Base-by-base conservation (phyloP, 2,113 vertebrate species). In the Hippolais icterina region DNA sequence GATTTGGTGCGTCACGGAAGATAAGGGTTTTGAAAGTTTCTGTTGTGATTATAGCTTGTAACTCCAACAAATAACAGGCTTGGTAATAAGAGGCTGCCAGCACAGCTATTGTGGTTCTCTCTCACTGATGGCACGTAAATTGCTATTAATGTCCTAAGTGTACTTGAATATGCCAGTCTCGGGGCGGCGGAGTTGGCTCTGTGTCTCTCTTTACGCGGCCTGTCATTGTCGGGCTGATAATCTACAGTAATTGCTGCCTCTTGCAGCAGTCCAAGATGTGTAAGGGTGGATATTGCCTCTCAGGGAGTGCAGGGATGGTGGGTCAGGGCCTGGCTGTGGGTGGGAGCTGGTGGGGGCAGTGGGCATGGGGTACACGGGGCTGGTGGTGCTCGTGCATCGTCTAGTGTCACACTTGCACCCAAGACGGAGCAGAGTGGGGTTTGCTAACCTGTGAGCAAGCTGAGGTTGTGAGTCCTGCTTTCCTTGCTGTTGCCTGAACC, bases 21-120 rank as follows among this genome's bases (percentile, higher is more conserved):
- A 98, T 98, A 97, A 98, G 98, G 98, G 98, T 98, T 98, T 98
- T 98, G 98, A 99, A 98, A 98, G 98, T 98, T 98, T 98, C 99
- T 98, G 98, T 98, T 98, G 98, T 99, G 98, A 99, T 99, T 99
- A 99, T 98, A 99, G 98, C 98, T 98, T 98, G 98, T 98, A 98
- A 98, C 98, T 98, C 98, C 98, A 97, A 98, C 97, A 99, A 99
- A 99, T 99, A 99, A 99, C 98, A 99, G 99, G 98, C 98, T 99
- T 98, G 98, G 97, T 98, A 99, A 99, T 99, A 98, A 99, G 98
- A 98, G 99, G 98, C 98, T 99, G 99, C 99, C 99, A 99, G 97
- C 97, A 91, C 96, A 88, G 98, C 97, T 98, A 98, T 98, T 98
- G 98, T 98, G 97, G 97, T 95, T 97, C 96, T 98, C 97, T 97